phyloP scores from a whole-genome alignment of 1,140 invertebrate genomes.

The Catajapyx aquilonaris region DNA sequence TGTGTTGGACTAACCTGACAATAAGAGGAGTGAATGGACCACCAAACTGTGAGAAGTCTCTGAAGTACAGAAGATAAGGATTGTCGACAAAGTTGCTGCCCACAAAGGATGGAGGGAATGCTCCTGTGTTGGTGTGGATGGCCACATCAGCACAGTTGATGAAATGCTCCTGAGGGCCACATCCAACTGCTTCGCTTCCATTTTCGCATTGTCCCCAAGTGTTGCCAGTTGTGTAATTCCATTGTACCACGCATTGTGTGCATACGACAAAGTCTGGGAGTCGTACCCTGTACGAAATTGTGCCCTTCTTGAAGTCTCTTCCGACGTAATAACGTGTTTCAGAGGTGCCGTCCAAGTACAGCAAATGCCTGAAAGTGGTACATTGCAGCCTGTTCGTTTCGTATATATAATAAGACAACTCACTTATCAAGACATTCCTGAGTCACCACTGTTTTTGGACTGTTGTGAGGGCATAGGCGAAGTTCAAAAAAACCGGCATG shows the following conservation, averaged over 20 bases:
- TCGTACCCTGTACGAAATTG: constrained; percentile 15
- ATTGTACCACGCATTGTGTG: constrained; percentile 21
- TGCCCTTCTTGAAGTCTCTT: constrained; percentile 12
- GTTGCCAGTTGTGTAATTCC: constrained; percentile 19
- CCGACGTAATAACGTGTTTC: no score
- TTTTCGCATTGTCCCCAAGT: constrained; percentile 8
- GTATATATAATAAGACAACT: no score
- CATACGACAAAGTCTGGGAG: constrained; percentile 19
- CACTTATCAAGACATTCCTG: constrained; percentile 20
- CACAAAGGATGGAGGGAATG: no score
- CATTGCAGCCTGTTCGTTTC: no score
- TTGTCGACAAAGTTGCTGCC: no score
- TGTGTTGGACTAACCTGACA: constrained; percentile 5
- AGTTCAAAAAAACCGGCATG: no score
- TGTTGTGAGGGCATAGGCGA: constrained; percentile 17
- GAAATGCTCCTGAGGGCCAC: constrained; percentile 20
- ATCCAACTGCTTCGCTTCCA: constrained; percentile 11
- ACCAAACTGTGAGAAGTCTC: constrained; percentile 1
- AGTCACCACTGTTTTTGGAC: constrained; percentile 12
- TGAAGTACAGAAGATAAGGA: constrained; percentile 10
- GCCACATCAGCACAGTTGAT: constrained; percentile 19
- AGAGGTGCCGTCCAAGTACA: constrained; percentile 8
- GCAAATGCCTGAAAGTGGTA: constrained; percentile 13
- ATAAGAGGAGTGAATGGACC: constrained; percentile 1
- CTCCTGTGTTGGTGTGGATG: no score